Conservation (phyloP, 2,888 invertebrate genomes). For the Celastrina argiolus region DNA sequence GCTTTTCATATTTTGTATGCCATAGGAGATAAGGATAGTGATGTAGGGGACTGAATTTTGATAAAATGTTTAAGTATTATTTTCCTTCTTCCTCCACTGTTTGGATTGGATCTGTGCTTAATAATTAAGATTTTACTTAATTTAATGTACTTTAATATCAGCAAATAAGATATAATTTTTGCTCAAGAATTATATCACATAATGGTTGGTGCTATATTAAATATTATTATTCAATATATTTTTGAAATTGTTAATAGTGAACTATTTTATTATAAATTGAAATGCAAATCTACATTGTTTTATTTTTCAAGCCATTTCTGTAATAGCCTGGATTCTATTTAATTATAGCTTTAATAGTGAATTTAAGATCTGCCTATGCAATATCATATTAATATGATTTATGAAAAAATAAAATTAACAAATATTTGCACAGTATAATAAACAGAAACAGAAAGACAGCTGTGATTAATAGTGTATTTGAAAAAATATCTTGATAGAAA, state of each 20-base stretch:
- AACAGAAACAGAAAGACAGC: too few relatives aligned
- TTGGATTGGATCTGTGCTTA: background rate
- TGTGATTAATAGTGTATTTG: too few relatives aligned
- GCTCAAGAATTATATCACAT: constrained; percentile 15
- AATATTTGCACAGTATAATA: too few relatives aligned
- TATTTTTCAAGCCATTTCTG: background rate
- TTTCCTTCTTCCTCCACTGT: background rate
- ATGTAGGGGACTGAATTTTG: constrained; percentile 80
- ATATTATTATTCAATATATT: constrained; percentile 5
- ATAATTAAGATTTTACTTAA: constrained; percentile 9
- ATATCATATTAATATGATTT: too few relatives aligned
- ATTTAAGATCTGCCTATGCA: background rate
- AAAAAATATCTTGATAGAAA: too few relatives aligned
- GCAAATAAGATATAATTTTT: constrained; percentile 5
- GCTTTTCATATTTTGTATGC: constrained; percentile 85
- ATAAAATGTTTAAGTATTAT: constrained; percentile 25
- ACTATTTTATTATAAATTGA: constrained; percentile 14
- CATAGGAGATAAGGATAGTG: constrained; percentile 86
- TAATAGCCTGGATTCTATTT: background rate
- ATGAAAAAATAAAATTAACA: too few relatives aligned
- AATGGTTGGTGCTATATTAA: constrained; percentile 19
- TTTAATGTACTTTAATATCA: constrained; percentile 9
- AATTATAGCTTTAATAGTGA: background rate
- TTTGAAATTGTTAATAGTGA: constrained; percentile 2
- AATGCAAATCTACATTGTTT: background rate